A percentile compares a stretch with the other conserved stretches of the same genome.
These are phyloP conservation scores for Teleogryllus occipitalis DNA, from an alignment of 1,140 invertebrate species.

Conservation along the genomic window DNA sequence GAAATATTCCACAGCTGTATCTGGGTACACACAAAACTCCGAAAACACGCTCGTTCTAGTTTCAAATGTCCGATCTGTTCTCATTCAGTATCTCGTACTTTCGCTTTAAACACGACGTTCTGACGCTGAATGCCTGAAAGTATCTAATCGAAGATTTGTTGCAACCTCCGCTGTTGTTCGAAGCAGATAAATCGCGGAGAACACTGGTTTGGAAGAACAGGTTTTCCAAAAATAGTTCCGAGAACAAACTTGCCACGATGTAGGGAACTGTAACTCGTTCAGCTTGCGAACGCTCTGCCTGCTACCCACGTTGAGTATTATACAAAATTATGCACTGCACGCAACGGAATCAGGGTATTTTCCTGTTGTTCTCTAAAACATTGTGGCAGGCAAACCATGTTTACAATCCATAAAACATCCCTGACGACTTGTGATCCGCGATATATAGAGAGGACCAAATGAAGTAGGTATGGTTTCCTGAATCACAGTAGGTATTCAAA, in stretches of 20 bases:
- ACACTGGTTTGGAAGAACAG: not conserved
- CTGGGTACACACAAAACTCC: not conserved
- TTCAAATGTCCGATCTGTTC: not conserved
- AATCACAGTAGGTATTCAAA: too few relatives aligned
- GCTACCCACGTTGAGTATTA: too few relatives aligned
- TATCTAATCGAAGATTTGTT: constrained; percentile 1
- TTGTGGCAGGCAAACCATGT: too few relatives aligned
- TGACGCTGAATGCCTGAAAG: not conserved
- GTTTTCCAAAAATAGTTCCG: not conserved
- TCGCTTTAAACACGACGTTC: not conserved
- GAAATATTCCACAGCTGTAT: not conserved
- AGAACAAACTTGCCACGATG: not conserved
- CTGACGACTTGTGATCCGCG: too few relatives aligned
- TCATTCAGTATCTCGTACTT: not conserved
- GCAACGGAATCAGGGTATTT: too few relatives aligned
- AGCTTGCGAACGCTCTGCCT: not conserved
- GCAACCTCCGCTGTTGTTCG: not conserved
- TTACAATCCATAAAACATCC: too few relatives aligned
- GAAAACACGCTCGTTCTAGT: not conserved
- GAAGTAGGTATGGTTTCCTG: too few relatives aligned
- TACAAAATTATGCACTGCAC: too few relatives aligned
- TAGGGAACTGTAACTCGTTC: not conserved
- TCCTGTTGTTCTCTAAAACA: too few relatives aligned
- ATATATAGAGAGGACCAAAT: too few relatives aligned
- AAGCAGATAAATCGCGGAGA: not conserved